Evolutionary conservation across 2,888 invertebrate genomes (phyloP), one percentile per base, ranked within the genome.

Genomic region (Nezara viridula): DNA sequence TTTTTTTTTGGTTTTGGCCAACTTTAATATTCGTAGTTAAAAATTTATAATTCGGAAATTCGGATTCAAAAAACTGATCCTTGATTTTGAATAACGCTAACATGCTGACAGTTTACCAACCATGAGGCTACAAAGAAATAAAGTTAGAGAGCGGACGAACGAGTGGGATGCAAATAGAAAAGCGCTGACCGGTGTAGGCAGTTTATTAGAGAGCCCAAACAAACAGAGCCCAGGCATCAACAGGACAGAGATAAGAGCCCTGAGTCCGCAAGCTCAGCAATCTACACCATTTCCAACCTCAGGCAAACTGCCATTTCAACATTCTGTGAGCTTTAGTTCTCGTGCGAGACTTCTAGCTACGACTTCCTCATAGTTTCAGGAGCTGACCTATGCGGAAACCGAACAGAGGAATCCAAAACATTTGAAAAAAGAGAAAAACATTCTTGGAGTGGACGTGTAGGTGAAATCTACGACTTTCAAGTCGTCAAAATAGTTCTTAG

Each of bases 201-300:
- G 27, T 60, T 60, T 27, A 27, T 27, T 27, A 60, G 12, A n/a
- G 27, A 60, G 60, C 66, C 66, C 66, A 73, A 73, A 73, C 66
- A 73, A 73, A 73, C 66, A 73, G 66, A 7, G 66, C 7, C 19
- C 37, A 73, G 66, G 19, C 66, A 73, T 73, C 66, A 73, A 73
- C 66, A 73, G 32, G 0, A 4, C 27, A 21, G 37, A 73, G 66
- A 73, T 73, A 73, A 73, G 66, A 32, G 32, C 2, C 1, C 0
- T 27, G 32, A 9, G 37, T 37, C 44, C 10, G 66, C 37, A 19
- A 7, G 6, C 19, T 73, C 66, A 73, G 66, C 66, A 37, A 73
- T 37, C 19, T 37, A 12, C 14, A 16, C 27, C 32, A 60, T 60
- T 60, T 60, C 27, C 60, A 73, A 27, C 66, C 66, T 37, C 32